Evolutionary conservation across 2,888 invertebrate genomes (phyloP).

Genomic region (Aleiodes leptofemur): DNA sequence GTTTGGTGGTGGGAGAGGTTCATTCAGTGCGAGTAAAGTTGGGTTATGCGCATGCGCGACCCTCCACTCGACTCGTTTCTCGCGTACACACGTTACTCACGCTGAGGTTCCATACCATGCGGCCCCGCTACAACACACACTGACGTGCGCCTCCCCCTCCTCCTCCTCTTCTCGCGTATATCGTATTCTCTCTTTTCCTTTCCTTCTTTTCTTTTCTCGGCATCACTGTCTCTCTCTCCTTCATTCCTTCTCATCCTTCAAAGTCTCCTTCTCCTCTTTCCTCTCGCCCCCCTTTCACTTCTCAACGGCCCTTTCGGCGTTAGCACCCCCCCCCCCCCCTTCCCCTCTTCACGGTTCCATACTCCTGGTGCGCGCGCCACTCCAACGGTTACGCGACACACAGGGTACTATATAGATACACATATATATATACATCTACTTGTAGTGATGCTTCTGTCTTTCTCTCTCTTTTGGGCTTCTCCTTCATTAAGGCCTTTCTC

Average conservation of each 20-base stretch:
- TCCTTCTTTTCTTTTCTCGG: constrained; percentile 35
- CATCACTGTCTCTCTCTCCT: constrained; percentile 26
- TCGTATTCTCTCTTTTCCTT: constrained; percentile 29
- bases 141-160: constrained; percentile 48
- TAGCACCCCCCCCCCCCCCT: not conserved
- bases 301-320: constrained; percentile 11
- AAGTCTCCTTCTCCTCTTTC: not conserved
- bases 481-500: constrained; percentile 20
- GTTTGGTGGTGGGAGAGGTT: constrained; percentile 65
- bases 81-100: constrained; percentile 74
- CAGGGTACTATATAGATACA: not conserved
- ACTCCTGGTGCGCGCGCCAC: constrained; percentile 22
- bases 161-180: not conserved
- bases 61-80: constrained; percentile 55
- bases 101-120: constrained; percentile 61
- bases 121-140: constrained; percentile 51
- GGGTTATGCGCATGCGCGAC: constrained; percentile 67
- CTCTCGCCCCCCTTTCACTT: constrained; percentile 24
- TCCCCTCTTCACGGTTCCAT: constrained; percentile 23
- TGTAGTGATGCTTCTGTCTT: constrained; percentile 2
- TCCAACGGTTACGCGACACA: constrained; percentile 28
- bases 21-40: constrained; percentile 69
- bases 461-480: constrained; percentile 29
- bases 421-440: not conserved
- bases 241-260: constrained; percentile 10